Percentiles rank a stretch among this genome's conserved stretches.
phyloP scores from a whole-genome alignment of 2,888 invertebrate genomes.

The Rhagium mordax region DNA sequence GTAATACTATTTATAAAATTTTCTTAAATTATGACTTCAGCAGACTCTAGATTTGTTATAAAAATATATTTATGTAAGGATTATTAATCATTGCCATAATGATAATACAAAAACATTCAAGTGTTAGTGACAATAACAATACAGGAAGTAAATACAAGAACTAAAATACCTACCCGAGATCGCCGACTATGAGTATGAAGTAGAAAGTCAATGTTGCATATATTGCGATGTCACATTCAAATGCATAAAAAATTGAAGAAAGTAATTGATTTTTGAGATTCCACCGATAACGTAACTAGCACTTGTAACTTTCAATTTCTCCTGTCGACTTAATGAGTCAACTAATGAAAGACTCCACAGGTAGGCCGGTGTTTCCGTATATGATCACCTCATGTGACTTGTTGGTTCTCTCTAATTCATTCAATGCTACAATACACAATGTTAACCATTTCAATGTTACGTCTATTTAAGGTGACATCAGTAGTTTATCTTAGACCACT shows the following conservation, averaged over 20 bases:
- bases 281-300: slow-evolving; percentile 34
- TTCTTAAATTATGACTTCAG: neutral
- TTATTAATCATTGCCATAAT: neutral
- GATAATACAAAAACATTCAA: neutral
- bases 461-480: slow-evolving; percentile 51
- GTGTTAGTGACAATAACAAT: neutral
- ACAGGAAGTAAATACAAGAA: neutral
- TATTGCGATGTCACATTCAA: slow-evolving; percentile 4
- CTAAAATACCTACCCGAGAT: slow-evolving; percentile 18
- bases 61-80: neutral
- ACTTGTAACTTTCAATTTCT: slow-evolving; percentile 56
- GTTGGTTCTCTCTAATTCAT: slow-evolving; percentile 55
- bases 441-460: slow-evolving; percentile 56
- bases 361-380: slow-evolving; percentile 56
- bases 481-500: slow-evolving; percentile 24
- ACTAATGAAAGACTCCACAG: slow-evolving; percentile 49
- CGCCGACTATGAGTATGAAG: neutral
- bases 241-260: slow-evolving; percentile 30
- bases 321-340: slow-evolving; percentile 49
- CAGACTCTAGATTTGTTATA: neutral
- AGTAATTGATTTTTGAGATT: slow-evolving; percentile 35
- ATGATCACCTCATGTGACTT: slow-evolving; percentile 53
- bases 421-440: slow-evolving; percentile 57
- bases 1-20: neutral
- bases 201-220: slow-evolving; percentile 36